Conservation (phyloP, 53 echinoderm and acorn worm genomes). For the Astropecten irregularis region DNA sequence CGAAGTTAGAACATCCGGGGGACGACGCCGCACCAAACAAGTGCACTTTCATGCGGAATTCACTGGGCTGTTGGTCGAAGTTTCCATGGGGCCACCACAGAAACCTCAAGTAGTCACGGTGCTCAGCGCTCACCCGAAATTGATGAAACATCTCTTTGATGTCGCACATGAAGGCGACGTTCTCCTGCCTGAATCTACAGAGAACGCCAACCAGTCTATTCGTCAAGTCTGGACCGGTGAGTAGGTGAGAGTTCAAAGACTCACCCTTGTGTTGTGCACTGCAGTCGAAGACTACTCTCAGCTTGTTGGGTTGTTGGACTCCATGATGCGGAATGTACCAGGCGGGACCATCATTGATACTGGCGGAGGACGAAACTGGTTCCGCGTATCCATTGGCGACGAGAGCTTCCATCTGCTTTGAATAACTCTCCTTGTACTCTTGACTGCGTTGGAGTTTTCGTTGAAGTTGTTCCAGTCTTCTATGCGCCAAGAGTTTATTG, state of each 20-base stretch:
- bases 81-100: conserved; percentile 77
- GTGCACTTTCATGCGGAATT: conserved; percentile 71
- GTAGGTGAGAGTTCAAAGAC: conserved; percentile 36
- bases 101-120: conserved; percentile 67
- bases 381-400: conserved; percentile 43
- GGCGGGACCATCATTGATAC: background rate
- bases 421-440: conserved; percentile 24
- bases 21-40: conserved; percentile 71
- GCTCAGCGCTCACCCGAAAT: conserved; percentile 24
- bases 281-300: conserved; percentile 52
- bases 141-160: conserved; percentile 67
- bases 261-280: conserved; percentile 24
- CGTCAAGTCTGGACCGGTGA: conserved; percentile 57
- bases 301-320: conserved; percentile 62
- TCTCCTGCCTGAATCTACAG: conserved; percentile 57
- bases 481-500: conserved; percentile 48
- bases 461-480: conserved; percentile 34
- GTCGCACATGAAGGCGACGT: conserved; percentile 63
- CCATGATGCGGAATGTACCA: conserved; percentile 75
- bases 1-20: conserved; percentile 65
- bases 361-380: conserved; percentile 13
- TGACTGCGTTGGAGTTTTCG: conserved; percentile 17
- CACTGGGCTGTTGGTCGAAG: conserved; percentile 5
- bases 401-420: conserved; percentile 5
- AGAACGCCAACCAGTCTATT: conserved; percentile 56